Evolutionary conservation across 2,888 invertebrate genomes (phyloP), one percentile per base, ranked within the genome.

Genomic region (Philaethria dido): DNA sequence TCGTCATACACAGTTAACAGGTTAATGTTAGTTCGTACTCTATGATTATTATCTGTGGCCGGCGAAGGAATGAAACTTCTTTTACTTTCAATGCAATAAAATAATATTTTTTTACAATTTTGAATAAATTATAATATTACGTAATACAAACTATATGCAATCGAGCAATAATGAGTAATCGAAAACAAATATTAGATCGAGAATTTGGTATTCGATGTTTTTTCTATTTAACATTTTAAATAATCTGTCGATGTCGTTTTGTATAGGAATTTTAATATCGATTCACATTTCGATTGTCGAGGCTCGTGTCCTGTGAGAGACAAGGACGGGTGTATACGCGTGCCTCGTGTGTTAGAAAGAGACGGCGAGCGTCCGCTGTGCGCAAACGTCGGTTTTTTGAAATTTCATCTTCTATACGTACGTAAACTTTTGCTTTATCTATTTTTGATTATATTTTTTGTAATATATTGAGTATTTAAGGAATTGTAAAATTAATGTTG

Each of bases 41-140:
- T 60, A 60, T 60, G 25, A 2, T 29, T 45, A 45, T 45, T 60
- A 60, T 45, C 60, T 22, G 29, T 29, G 42, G 44, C 13, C 33
- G 62, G 57, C 62, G 18, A 44, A 8, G 8, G 64, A 33, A 54
- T 36, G 36, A 45, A 33, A 3, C 39, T 55, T 57, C 52, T 68
- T n/a, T 66, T 64, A 64, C 45, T 65, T 68, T 62, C 62, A 64
- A 70, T 65, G 69, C 69, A 70, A 70, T 62, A 65, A 62, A 67
- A 42, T 65, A 67, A 36, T 67, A 64, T 70, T 67, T 70, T 70
- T 67, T 68, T 65, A 67, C 64, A 22, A 42, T 59, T 65, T 52
- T 54, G 45, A 62, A 65, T 62, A 63, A 60, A 64, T 29, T 47
- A 48, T 48, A 39, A 48, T 20, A 20, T 48, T 8, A 59, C 22